Evolutionary conservation across 2,113 vertebrate species (phyloP).

Genomic region (Lonchura striata): DNA sequence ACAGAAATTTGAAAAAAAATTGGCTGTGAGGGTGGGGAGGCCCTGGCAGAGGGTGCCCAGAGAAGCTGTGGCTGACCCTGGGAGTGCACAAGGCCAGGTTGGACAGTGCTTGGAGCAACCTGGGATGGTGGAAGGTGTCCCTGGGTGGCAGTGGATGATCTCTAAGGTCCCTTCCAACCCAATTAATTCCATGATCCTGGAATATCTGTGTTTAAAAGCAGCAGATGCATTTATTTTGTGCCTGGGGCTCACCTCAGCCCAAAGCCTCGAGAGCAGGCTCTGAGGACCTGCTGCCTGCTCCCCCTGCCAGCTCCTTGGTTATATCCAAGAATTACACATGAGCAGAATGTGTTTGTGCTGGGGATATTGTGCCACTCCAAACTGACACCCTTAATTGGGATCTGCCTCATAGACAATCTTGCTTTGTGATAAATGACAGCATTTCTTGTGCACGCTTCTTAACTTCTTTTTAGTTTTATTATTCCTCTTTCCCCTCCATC

Average conservation of each 20-base stretch:
- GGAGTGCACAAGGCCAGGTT: neutral
- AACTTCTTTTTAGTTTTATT: neutral
- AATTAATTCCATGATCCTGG: neutral
- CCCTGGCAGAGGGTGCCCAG: neutral
- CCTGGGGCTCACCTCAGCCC: neutral
- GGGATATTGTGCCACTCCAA: neutral
- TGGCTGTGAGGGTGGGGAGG: neutral
- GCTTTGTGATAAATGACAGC: neutral
- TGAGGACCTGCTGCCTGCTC: neutral
- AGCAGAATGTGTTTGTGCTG: neutral
- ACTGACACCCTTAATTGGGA: neutral
- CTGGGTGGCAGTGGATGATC: neutral
- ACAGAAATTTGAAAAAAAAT: neutral
- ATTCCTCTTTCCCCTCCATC: neutral
- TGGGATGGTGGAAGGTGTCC: neutral
- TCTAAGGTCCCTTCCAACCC: neutral
- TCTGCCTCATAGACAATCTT: neutral
- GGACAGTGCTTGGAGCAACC: rapidly evolving
- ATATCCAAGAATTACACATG: neutral
- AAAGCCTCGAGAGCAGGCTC: neutral
- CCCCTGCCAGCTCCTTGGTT: neutral
- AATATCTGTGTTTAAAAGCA: neutral
- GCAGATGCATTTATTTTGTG: rapidly evolving
- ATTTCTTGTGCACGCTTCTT: neutral
- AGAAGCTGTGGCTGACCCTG: neutral